Conservation (phyloP, 2,113 vertebrate genomes). For the Scomber colias region DNA sequence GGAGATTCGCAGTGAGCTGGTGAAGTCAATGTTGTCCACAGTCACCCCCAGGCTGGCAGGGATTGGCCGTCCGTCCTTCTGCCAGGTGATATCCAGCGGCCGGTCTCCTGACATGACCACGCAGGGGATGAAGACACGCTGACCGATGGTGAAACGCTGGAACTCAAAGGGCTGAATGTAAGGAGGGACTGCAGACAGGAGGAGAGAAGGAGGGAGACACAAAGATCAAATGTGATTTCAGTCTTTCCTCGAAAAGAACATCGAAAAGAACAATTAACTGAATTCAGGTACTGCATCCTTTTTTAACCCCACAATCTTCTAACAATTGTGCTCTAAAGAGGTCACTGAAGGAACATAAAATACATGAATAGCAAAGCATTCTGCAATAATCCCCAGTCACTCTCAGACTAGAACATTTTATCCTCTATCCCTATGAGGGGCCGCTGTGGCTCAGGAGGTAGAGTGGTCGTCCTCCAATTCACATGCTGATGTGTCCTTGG, state of each 20-base stretch:
- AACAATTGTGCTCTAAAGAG: slow-evolving; percentile 41
- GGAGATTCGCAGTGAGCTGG: slow-evolving; percentile 96
- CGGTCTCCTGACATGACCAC: slow-evolving; percentile 98
- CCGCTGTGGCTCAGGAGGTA: no score
- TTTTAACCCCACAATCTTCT: slow-evolving; percentile 33
- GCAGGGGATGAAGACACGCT: slow-evolving; percentile 97
- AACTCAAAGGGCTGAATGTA: slow-evolving; percentile 99
- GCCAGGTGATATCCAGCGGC: slow-evolving; percentile 99
- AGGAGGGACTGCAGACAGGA: slow-evolving; percentile 89
- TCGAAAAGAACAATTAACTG: slow-evolving; percentile 11
- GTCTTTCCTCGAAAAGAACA: slow-evolving; percentile 27
- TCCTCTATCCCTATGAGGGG: slow-evolving; percentile 13
- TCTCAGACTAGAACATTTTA: slow-evolving; percentile 56
- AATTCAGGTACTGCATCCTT: slow-evolving; percentile 29
- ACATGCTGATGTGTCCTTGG: no score
- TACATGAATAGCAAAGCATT: slow-evolving; percentile 45
- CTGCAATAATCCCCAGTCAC: slow-evolving; percentile 34
- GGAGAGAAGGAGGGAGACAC: neutral
- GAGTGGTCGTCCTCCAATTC: no score
- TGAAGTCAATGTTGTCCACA: slow-evolving; percentile 99
- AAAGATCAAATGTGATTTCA: slow-evolving; percentile 46
- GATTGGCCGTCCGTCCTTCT: slow-evolving; percentile 96
- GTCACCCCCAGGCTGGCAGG: slow-evolving; percentile 95
- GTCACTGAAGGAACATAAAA: slow-evolving; percentile 52
- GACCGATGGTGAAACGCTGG: slow-evolving; percentile 96